Percentiles rank a stretch among this genome's conserved stretches.
These are phyloP conservation scores for Micronycteris hirsuta DNA, from an alignment of 2,113 vertebrate species.

Conservation along the genomic window DNA sequence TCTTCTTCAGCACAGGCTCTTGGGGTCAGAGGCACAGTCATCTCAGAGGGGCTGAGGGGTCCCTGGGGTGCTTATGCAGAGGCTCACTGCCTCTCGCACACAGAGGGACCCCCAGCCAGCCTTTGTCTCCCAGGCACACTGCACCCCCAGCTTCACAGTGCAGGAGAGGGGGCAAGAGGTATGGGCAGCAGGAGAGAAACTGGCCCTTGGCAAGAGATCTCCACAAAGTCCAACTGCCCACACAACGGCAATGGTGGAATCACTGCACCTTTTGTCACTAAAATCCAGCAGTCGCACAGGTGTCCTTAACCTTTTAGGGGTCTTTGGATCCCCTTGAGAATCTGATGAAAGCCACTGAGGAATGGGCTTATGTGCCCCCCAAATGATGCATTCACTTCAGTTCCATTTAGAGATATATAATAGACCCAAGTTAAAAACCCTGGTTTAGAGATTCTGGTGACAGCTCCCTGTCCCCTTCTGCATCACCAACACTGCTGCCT, in stretches of 20 bases:
- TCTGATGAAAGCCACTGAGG: background rate
- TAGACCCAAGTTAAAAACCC: background rate
- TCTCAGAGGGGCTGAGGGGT: background rate
- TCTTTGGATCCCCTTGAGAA: background rate
- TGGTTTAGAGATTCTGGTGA: background rate
- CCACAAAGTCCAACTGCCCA: background rate
- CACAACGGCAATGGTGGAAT: background rate
- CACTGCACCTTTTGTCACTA: background rate
- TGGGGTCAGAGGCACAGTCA: background rate
- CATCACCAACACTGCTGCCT: background rate
- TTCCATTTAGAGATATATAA: background rate
- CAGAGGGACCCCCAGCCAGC: background rate
- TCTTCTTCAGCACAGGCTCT: background rate
- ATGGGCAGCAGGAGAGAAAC: background rate
- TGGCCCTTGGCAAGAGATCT: background rate
- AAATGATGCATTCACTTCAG: background rate
- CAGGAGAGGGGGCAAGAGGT: background rate
- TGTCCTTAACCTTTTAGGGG: background rate
- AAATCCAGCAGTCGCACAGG: background rate
- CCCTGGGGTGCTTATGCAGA: background rate
- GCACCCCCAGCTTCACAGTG: background rate
- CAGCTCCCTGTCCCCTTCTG: background rate
- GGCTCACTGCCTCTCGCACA: background rate
- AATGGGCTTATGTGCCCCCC: background rate
- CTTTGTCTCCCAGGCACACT: accelerated